Base-by-base conservation (phyloP, 2,797 vertebrate species). In the Rhinella marina region DNA sequence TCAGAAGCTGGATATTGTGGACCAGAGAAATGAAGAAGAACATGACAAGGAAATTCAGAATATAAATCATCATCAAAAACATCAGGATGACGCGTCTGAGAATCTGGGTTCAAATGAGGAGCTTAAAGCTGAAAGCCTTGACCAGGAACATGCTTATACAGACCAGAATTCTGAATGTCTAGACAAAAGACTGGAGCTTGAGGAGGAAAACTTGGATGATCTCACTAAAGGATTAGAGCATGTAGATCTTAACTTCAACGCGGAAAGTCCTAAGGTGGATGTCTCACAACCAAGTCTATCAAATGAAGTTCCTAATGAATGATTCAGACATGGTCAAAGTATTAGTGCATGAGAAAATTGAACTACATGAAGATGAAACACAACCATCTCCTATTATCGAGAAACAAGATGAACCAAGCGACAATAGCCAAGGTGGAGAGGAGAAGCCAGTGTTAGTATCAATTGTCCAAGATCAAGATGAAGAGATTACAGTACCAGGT, bases 171-270 rank as follows among this genome's bases (percentile, higher is more conserved):
- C 27, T 9, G 59, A 56, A 52, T 10, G n/a, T 23, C 13, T 64
- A 14, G 62, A 21, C 3, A 68, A 73, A 7, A 57, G 52, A 61
- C 52, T 73, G 21, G 64, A 81, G 27, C 10, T 13, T 23, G 73
- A 77, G 59, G 41, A 78, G 21, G 59, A 86, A 23, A 78, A 66
- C n/a, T 1, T 86, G n/a, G 81, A 54, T 13, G 21, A 59, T 76
- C 56, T 61, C 19, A 59, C 54, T 10, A 73, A 50, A 7, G 70
- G 19, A 23, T 41, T 61, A 19, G 70, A 16, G 23, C 27, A 41
- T 61, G 32, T 59, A 3, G 56, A 80, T 32, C 25, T 81, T 11
- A 81, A 23, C 10, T 12, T 81, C 19, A 21, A 21, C 41, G 59
- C 2, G 4, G 78, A 81, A 41, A 14, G 29, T n/a, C 19, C 19